Evolutionary conservation across 2,797 vertebrate species (phyloP).

Genomic region (Monodelphis domestica): DNA sequence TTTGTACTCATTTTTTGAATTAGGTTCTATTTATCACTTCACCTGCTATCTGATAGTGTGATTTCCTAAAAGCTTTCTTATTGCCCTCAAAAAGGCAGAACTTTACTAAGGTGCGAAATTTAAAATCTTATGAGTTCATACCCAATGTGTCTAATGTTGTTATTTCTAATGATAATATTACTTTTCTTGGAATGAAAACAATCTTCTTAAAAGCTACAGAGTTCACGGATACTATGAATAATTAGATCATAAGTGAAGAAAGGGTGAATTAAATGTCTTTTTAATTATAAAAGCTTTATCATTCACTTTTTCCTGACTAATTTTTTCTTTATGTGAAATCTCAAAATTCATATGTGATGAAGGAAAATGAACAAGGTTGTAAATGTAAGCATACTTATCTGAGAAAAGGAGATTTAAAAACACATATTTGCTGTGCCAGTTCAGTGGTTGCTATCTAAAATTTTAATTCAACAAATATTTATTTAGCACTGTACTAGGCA

Average conservation of each 20-base stretch:
- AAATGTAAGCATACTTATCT: not conserved
- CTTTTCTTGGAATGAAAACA: not conserved
- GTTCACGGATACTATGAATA: not conserved
- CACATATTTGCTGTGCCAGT: not conserved
- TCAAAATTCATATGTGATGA: not conserved
- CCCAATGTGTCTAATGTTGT: not conserved
- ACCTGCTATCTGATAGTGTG: not conserved
- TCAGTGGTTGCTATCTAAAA: not conserved
- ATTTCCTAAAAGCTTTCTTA: not conserved
- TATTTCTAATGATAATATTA: not conserved
- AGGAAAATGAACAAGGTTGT: not conserved
- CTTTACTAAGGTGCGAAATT: not conserved
- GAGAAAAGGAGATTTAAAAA: not conserved
- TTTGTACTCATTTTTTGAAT: not conserved
- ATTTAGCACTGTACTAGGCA: not conserved
- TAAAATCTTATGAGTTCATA: not conserved
- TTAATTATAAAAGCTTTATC: not conserved
- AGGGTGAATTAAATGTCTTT: not conserved
- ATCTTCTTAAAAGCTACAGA: not conserved
- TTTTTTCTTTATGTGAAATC: not conserved
- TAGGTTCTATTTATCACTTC: not conserved
- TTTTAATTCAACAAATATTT: not conserved
- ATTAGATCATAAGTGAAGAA: not conserved
- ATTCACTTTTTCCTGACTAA: not conserved
- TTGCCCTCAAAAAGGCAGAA: not conserved